Conservation (phyloP, 2,113 vertebrate genomes). For the Solea solea region DNA sequence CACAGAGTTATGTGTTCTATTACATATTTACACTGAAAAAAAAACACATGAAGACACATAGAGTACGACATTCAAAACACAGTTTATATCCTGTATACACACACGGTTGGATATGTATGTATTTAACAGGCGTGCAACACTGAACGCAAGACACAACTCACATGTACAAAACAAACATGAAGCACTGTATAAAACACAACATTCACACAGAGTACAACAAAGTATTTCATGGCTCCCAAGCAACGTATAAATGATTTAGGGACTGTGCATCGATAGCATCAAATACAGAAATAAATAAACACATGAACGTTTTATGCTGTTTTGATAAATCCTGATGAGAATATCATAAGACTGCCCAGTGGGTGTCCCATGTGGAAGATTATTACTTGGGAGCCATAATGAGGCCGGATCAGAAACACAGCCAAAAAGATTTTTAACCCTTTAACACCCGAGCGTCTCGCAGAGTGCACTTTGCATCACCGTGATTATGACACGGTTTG, state of each 20-base stretch:
- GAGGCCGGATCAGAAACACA: conserved; percentile 35
- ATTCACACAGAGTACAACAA: conserved; percentile 25
- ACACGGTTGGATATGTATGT: neutral
- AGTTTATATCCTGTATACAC: neutral
- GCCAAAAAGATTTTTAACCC: neutral
- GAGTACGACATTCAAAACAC: neutral
- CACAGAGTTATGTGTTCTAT: neutral
- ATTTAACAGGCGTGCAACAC: neutral
- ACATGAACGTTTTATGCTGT: neutral
- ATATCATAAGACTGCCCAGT: conserved; percentile 39
- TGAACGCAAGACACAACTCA: conserved; percentile 20
- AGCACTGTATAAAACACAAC: neutral
- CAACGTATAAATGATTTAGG: conserved; percentile 20
- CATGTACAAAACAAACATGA: conserved; percentile 9
- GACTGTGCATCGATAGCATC: conserved; percentile 8
- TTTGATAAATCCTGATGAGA: conserved; percentile 29
- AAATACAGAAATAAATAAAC: conserved; percentile 12
- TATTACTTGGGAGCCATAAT: conserved; percentile 63
- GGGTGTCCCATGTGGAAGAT: conserved; percentile 38
- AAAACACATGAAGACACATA: conserved; percentile 1
- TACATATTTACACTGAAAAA: neutral
- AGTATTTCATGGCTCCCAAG: conserved; percentile 59
- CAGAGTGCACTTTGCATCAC: too few species aligned
- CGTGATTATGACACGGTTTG: too few species aligned
- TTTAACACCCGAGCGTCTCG: too few species aligned